phyloP scores from a whole-genome alignment of 1,140 invertebrate species.

The Saccostrea echinata region DNA sequence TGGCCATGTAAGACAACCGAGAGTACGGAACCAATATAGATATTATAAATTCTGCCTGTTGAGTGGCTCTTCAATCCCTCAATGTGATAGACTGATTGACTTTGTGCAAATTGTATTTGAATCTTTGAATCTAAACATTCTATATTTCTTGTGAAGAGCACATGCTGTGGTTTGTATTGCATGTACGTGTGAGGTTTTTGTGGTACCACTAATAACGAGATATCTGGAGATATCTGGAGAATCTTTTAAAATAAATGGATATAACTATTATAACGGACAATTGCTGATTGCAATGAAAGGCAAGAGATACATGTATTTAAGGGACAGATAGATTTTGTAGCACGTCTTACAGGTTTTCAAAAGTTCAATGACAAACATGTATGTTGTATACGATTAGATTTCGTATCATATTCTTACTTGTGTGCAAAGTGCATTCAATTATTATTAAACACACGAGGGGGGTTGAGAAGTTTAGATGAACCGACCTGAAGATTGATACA shows the following conservation, averaged over 20 bases:
- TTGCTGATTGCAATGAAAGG: too few relatives aligned
- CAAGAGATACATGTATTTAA: too few relatives aligned
- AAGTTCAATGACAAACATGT: too few relatives aligned
- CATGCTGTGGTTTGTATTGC: neutral
- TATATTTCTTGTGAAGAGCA: neutral
- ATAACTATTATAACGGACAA: too few relatives aligned
- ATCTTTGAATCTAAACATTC: neutral
- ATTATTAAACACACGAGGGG: neutral
- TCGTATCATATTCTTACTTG: too few relatives aligned
- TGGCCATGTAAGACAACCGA: neutral
- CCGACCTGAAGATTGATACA: neutral
- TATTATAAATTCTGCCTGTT: neutral
- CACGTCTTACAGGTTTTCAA: too few relatives aligned
- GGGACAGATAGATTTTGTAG: too few relatives aligned
- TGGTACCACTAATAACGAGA: too few relatives aligned
- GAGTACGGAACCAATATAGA: neutral
- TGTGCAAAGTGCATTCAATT: neutral
- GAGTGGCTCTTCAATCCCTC: neutral
- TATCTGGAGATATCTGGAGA: too few relatives aligned
- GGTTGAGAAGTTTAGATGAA: conserved; percentile 1
- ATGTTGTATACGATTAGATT: too few relatives aligned
- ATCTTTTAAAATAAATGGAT: too few relatives aligned
- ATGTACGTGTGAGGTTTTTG: neutral
- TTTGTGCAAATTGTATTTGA: neutral
- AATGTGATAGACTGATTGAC: neutral